Evolutionary conservation across 2,797 vertebrate genomes (phyloP).

Genomic region (Danionella dracula): DNA sequence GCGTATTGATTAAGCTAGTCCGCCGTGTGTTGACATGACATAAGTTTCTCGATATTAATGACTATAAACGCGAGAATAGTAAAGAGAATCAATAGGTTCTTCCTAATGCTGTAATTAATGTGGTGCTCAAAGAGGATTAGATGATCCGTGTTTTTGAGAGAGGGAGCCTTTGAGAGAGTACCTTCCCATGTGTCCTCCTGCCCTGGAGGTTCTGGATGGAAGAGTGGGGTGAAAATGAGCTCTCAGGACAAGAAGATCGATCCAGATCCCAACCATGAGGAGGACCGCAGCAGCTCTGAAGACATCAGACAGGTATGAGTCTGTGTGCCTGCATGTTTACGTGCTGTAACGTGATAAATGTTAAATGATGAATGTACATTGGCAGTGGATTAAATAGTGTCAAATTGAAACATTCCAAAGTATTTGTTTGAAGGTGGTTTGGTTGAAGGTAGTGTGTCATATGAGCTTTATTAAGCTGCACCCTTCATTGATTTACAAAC

Average conservation of each 20-base stretch:
- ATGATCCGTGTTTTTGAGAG: neutral
- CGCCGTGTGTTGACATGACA: neutral
- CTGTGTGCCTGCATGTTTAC: neutral
- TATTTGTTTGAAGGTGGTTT: no score
- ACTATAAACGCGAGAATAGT: neutral
- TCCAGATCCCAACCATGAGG: constrained; percentile 56
- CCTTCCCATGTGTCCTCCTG: neutral
- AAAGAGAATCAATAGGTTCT: neutral
- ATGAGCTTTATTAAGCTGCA: no score
- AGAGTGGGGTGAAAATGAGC: constrained; percentile 35
- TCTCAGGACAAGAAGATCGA: constrained; percentile 41
- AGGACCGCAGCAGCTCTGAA: constrained; percentile 51
- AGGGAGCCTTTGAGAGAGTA: neutral
- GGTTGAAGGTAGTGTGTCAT: no score
- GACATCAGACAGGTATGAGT: constrained; percentile 60
- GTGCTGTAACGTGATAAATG: neutral
- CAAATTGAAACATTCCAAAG: no score
- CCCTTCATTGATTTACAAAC: no score
- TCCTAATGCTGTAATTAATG: neutral
- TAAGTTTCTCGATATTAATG: neutral
- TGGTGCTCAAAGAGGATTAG: neutral
- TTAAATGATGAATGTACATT: no score
- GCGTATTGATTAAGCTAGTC: neutral
- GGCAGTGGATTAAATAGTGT: no score
- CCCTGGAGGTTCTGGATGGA: constrained; percentile 32